A percentile compares a stretch with the other conserved stretches of the same genome.
Evolutionary conservation across 2,888 invertebrate species (phyloP).

Genomic region (Pemphredon lugubris): DNA sequence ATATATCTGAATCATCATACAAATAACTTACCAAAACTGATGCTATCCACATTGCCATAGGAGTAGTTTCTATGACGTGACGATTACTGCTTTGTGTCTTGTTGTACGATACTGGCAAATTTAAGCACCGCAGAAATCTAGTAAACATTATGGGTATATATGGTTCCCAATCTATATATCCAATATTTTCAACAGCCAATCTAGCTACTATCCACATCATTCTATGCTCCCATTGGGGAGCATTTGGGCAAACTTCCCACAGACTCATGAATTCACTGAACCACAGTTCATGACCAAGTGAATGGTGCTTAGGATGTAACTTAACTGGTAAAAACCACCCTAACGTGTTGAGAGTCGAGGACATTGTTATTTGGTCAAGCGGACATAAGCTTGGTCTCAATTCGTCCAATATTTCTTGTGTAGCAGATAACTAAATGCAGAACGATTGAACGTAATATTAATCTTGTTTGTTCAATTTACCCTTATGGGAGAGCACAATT

Average conservation of each 20-base stretch:
- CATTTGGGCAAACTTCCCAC: constrained; percentile 90
- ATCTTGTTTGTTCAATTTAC: no score
- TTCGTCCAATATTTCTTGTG: constrained; percentile 93
- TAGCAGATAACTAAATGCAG: constrained; percentile 87
- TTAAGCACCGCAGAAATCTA: constrained; percentile 87
- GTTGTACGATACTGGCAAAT: constrained; percentile 90
- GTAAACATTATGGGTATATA: constrained; percentile 90
- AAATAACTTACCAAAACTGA: constrained; percentile 81
- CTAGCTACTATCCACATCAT: constrained; percentile 89
- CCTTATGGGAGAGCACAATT: constrained; percentile 13
- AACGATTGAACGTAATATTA: no score
- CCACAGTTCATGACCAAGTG: constrained; percentile 89
- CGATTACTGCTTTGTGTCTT: constrained; percentile 84
- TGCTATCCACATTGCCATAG: constrained; percentile 82
- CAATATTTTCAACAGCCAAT: constrained; percentile 88
- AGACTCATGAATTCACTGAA: constrained; percentile 89
- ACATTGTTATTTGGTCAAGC: constrained; percentile 83
- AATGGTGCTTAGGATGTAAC: constrained; percentile 84
- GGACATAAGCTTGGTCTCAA: constrained; percentile 91
- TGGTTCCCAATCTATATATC: constrained; percentile 93
- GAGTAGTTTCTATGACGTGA: constrained; percentile 82
- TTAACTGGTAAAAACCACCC: constrained; percentile 90
- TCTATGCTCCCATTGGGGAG: constrained; percentile 86
- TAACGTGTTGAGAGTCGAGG: constrained; percentile 84
- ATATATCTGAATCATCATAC: constrained; percentile 3